Conservation (phyloP, 2,888 invertebrate species). For the Brachyptera putata region DNA sequence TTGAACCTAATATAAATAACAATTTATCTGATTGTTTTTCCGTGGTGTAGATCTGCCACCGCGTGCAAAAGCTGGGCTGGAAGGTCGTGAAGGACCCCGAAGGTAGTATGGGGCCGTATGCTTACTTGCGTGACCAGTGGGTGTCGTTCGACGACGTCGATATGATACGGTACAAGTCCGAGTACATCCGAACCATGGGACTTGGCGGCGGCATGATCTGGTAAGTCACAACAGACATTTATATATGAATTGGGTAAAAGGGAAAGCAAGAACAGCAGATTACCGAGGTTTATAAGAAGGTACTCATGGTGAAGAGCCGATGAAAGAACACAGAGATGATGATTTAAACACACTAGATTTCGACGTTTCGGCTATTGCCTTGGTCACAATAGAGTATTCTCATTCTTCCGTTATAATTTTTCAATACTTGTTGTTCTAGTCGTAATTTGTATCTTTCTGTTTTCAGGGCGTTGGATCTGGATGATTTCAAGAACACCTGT, state of each 20-base stretch:
- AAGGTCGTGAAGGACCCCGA: conserved; percentile 70
- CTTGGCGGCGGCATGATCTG: conserved; percentile 87
- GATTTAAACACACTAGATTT: no score
- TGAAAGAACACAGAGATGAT: no score
- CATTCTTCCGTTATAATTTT: no score
- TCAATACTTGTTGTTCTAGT: no score
- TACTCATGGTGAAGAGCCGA: no score
- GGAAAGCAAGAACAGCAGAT: no score
- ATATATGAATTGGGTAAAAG: no score
- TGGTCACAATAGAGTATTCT: no score
- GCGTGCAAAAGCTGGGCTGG: conserved; percentile 72
- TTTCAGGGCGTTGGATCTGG: conserved; percentile 69
- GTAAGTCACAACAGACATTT: no score
- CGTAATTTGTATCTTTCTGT: background rate
- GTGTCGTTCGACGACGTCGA: conserved; percentile 86
- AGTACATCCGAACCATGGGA: conserved; percentile 72
- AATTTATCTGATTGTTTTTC: background rate
- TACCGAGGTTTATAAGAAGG: no score
- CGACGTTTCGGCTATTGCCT: no score
- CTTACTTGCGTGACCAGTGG: conserved; percentile 82
- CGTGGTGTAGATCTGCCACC: conserved; percentile 68
- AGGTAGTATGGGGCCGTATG: conserved; percentile 84
- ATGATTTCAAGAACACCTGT: conserved; percentile 79
- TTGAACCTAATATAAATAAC: background rate
- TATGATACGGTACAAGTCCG: conserved; percentile 78